Percentiles rank a stretch among this genome's conserved stretches.
These are phyloP conservation scores for Steinernema feltiae DNA, from an alignment of 1,140 invertebrate genomes.

Conservation along the genomic window DNA sequence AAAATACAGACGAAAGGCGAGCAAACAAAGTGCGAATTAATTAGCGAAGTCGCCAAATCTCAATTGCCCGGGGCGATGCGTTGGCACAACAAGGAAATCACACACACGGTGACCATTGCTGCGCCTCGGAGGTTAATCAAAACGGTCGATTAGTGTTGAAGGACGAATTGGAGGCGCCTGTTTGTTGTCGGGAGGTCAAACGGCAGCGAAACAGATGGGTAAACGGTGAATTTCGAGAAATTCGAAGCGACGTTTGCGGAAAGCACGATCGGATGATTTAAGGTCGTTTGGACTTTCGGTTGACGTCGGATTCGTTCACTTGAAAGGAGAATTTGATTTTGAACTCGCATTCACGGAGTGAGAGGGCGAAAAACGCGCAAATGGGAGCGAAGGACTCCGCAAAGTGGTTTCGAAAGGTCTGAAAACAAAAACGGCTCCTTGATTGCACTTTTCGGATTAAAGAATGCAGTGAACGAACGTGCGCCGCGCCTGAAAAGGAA, in stretches of 20 bases:
- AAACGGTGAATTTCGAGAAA: background rate
- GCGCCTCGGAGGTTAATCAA: constrained; percentile 2
- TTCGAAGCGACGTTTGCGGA: background rate
- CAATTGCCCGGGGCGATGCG: no score
- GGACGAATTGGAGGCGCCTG: background rate
- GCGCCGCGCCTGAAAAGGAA: background rate
- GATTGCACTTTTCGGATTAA: background rate
- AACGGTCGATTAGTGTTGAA: constrained; percentile 11
- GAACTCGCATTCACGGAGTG: no score
- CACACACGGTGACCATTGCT: background rate
- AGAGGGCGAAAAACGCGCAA: no score
- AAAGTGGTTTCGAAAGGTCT: background rate
- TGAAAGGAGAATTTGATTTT: no score
- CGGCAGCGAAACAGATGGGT: no score
- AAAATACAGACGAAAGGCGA: background rate
- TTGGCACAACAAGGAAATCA: background rate
- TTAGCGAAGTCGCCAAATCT: background rate
- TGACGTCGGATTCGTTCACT: no score
- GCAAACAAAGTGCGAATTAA: background rate
- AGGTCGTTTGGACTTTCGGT: no score
- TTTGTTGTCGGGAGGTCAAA: no score
- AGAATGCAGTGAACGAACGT: background rate
- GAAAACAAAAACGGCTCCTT: background rate
- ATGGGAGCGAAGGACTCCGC: background rate
- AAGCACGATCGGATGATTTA: no score